These are phyloP conservation scores for Dendrolimus punctatus DNA, from an alignment of 1,140 invertebrate genomes.

Conservation along the genomic window DNA sequence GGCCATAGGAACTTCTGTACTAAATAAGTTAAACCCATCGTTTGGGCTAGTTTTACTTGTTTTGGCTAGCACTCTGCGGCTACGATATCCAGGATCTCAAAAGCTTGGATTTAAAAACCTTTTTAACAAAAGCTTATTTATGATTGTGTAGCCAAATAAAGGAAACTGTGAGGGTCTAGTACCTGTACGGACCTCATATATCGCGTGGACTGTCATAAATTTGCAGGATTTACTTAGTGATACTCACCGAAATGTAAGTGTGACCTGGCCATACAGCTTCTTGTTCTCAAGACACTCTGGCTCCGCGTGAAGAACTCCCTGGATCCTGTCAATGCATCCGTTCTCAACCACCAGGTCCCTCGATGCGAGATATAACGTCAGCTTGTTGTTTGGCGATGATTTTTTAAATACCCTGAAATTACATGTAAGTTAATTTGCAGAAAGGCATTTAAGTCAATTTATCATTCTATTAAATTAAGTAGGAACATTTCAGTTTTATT, in stretches of 20 bases:
- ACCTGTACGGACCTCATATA: no score
- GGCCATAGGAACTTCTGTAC: no score
- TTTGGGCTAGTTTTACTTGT: no score
- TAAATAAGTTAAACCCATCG: no score
- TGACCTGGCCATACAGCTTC: constrained; percentile 88
- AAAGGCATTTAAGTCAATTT: background rate
- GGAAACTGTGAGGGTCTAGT: no score
- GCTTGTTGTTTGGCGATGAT: constrained; percentile 85
- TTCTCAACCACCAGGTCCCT: constrained; percentile 84
- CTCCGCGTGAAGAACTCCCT: constrained; percentile 86
- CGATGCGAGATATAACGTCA: constrained; percentile 85
- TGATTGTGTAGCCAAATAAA: no score
- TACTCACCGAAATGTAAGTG: constrained; percentile 83
- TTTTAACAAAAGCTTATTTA: no score
- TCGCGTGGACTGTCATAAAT: background rate
- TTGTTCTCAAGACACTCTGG: constrained; percentile 81
- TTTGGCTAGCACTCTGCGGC: no score
- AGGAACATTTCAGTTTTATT: no score
- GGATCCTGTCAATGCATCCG: constrained; percentile 81
- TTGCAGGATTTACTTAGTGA: background rate
- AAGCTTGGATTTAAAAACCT: no score
- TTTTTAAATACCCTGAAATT: constrained; percentile 74
- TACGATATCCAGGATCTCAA: no score
- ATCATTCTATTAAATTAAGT: no score
- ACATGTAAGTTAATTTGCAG: constrained; percentile 2